A percentile compares a stretch with the other conserved stretches of the same genome.
Evolutionary conservation across 2,113 vertebrate genomes (phyloP).

Genomic region (Pteruthius melanotis): DNA sequence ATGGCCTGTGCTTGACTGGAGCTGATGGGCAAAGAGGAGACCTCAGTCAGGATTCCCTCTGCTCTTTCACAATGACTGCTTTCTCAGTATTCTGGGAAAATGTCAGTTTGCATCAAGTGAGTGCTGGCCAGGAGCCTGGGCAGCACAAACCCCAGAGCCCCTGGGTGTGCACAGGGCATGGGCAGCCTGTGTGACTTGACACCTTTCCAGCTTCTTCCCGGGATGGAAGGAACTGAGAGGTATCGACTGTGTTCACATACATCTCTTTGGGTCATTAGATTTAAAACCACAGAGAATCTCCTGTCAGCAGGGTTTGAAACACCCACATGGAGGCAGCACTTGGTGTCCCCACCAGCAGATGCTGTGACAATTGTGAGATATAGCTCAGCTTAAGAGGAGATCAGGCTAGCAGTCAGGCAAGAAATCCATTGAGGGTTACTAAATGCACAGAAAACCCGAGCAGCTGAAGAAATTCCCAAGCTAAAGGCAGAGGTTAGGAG

Average conservation of each 20-base stretch:
- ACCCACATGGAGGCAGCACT: neutral
- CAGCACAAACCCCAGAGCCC: neutral
- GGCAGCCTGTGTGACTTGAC: rapidly evolving
- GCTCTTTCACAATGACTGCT: neutral
- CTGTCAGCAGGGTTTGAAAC: neutral
- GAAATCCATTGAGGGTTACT: neutral
- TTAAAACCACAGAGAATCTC: neutral
- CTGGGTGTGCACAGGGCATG: neutral
- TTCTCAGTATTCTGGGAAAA: neutral
- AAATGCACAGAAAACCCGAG: neutral
- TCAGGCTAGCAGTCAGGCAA: neutral
- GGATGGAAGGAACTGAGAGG: neutral
- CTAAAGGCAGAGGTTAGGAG: neutral
- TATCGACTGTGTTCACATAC: neutral
- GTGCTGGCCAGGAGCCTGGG: neutral
- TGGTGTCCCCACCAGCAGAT: neutral
- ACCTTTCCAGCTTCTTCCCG: neutral
- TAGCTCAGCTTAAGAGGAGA: neutral
- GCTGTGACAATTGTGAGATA: neutral
- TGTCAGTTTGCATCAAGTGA: rapidly evolving
- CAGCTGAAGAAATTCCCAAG: neutral
- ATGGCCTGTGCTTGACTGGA: neutral
- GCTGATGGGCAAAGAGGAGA: neutral
- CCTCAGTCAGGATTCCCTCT: neutral
- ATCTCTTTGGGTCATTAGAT: neutral